Percentiles rank a stretch among this genome's conserved stretches.
Evolutionary conservation across 2,888 invertebrate species (phyloP).

Genomic region (Synanthedon tipuliformis): DNA sequence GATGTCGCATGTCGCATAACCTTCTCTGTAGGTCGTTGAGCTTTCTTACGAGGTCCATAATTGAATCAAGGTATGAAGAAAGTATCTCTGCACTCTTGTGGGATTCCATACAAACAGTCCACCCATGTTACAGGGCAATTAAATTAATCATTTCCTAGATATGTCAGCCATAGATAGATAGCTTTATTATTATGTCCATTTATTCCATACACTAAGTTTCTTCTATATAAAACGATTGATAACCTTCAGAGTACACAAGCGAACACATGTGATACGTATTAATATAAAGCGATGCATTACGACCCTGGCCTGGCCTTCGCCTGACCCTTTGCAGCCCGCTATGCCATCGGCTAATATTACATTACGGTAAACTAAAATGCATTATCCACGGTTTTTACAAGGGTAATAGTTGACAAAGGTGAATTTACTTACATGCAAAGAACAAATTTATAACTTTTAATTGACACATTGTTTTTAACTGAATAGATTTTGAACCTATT

Average conservation of each 20-base stretch:
- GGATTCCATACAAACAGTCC: no score
- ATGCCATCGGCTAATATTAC: not conserved
- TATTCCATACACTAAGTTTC: no score
- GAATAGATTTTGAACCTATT: no score
- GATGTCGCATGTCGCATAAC: no score
- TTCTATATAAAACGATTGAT: constrained; percentile 19
- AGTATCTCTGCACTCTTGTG: no score
- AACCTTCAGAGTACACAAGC: constrained; percentile 5
- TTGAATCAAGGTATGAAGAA: no score
- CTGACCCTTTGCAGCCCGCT: constrained; percentile 7
- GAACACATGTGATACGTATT: not conserved
- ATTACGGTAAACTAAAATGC: not conserved
- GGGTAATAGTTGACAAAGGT: not conserved
- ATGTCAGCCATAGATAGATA: no score
- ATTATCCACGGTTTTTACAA: not conserved
- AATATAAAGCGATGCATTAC: constrained; percentile 26
- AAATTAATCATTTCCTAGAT: no score
- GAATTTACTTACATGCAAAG: not conserved
- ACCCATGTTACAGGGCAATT: no score
- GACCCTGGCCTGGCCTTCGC: constrained; percentile 55
- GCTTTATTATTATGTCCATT: no score
- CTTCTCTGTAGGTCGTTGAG: no score
- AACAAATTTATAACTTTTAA: not conserved
- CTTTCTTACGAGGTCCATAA: not conserved
- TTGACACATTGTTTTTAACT: no score